Percentiles rank a stretch among this genome's conserved stretches.
phyloP scores from a whole-genome alignment of 2,888 invertebrate genomes.

The Neoascia interrupta region DNA sequence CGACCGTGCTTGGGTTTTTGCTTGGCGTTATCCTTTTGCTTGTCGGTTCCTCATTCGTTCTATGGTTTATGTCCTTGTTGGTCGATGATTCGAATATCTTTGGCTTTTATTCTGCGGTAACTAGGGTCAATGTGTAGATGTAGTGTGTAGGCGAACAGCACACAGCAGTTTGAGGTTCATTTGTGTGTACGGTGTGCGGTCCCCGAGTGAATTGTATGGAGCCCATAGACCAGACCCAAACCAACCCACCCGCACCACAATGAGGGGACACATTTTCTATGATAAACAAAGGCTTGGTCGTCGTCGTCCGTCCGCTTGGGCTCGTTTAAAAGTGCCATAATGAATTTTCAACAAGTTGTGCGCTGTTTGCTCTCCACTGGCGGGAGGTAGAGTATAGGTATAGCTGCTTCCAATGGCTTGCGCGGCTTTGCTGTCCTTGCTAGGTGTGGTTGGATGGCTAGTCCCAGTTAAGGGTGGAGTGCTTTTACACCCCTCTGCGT shows the following conservation, averaged over 20 bases:
- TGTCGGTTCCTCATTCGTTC: conserved; percentile 34
- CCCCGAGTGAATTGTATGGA: conserved; percentile 29
- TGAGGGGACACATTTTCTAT: conserved; percentile 52
- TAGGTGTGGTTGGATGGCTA: conserved; percentile 43
- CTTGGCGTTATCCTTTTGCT: conserved; percentile 25
- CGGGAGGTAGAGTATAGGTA: background rate
- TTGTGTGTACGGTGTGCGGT: conserved; percentile 62
- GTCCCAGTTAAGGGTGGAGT: conserved; percentile 31
- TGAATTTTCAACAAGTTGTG: conserved; percentile 69
- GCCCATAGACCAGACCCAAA: conserved; percentile 12
- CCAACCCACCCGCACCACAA: conserved; percentile 25
- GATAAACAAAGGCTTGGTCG: conserved; percentile 57
- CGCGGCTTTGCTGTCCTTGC: no score
- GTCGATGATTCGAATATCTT: conserved; percentile 64
- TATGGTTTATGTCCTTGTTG: conserved; percentile 33
- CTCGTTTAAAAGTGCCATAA: conserved; percentile 62
- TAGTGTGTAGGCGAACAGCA: conserved; percentile 11
- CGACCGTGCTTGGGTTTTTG: background rate
- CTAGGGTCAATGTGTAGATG: conserved; percentile 43
- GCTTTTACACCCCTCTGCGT: conserved; percentile 32
- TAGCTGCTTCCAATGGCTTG: background rate
- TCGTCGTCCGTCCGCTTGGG: conserved; percentile 22
- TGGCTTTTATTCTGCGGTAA: conserved; percentile 56
- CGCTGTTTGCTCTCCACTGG: no score
- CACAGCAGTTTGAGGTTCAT: conserved; percentile 54